Base-by-base conservation (phyloP, 2,113 vertebrate genomes). In the Tinamus guttatus region DNA sequence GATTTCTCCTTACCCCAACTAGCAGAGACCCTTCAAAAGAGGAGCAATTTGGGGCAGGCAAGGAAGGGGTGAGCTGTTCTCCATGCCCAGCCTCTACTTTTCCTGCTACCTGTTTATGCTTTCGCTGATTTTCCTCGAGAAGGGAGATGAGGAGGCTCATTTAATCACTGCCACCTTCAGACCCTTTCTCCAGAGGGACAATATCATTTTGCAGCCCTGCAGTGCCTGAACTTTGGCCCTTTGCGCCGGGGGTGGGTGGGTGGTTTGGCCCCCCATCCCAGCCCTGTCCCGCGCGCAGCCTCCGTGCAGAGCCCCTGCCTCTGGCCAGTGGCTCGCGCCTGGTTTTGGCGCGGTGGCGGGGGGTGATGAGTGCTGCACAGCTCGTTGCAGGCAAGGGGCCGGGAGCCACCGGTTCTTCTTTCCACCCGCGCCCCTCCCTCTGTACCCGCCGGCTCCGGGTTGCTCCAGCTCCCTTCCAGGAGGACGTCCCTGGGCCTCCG, bases 361-460 rank as follows among this genome's bases (percentile, higher is more conserved):
- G 13, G 5, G 8, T 6, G 54, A 83, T 54, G 83, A 84, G 86
- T 63, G 30, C 16, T 7, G 59, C 58, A 24, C 83, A 62, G 40
- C 63, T 70, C 68, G 40, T 34, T 43, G 3, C 83, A 34, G 34
- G 41, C 9, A 1, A 1, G 27, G 52, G 28, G 54, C 54, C 8
- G 8, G 54, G 54, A 30, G 54, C 54, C 15, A 8, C 15, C 54
- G 13, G 51, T 30, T 27, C 49, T 17, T 25, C 13, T 8, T 19
- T 9, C 51, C 36, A 27, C 27, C 20, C 13, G 9, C 36, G 0
- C 70, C 30, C 34, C 67, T 70, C 24, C 19, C 38, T 3, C 21
- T 3, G 1, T 49, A 25, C 36, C 40, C 2, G 1, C 47, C 0
- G 9, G 71, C 17, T 22, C 41, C 11, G 0, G 3, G 5, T 19